Evolutionary conservation across 1,140 invertebrate genomes (phyloP).

Genomic region (Nephila pilipes): DNA sequence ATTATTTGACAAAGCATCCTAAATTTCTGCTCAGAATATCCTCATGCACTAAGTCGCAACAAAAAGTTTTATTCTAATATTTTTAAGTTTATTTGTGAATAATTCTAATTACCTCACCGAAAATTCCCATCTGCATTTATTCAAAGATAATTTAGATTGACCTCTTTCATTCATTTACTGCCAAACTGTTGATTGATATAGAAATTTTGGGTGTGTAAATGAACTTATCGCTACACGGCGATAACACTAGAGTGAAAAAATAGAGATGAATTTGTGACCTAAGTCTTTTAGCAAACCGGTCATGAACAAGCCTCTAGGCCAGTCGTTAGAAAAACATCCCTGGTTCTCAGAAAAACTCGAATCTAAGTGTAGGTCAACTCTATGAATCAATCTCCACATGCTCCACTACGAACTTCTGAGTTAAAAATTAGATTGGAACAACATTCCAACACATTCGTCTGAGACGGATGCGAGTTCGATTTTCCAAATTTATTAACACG

Average conservation of each 20-base stretch:
- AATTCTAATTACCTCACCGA: too few relatives aligned
- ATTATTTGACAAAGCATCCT: too few relatives aligned
- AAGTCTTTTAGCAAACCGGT: constrained; percentile 6
- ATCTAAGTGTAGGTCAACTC: constrained; percentile 4
- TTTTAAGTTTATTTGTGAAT: too few relatives aligned
- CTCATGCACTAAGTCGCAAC: too few relatives aligned
- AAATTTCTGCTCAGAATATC: too few relatives aligned
- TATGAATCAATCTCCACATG: not conserved
- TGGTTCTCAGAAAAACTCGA: not conserved
- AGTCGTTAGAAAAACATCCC: not conserved
- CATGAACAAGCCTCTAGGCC: not conserved
- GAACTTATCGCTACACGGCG: not conserved
- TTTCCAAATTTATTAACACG: too few relatives aligned
- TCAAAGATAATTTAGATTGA: not conserved
- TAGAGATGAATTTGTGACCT: constrained; percentile 12
- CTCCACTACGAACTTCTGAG: not conserved
- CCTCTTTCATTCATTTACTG: not conserved
- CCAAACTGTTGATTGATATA: not conserved
- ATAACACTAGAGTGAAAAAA: not conserved
- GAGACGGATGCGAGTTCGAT: too few relatives aligned
- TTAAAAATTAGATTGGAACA: not conserved
- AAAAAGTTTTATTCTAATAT: too few relatives aligned
- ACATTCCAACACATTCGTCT: not conserved
- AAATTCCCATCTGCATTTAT: not conserved
- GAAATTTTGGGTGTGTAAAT: not conserved